Conservation (phyloP, 2,888 invertebrate genomes). For the Nesidiocoris tenuis region DNA sequence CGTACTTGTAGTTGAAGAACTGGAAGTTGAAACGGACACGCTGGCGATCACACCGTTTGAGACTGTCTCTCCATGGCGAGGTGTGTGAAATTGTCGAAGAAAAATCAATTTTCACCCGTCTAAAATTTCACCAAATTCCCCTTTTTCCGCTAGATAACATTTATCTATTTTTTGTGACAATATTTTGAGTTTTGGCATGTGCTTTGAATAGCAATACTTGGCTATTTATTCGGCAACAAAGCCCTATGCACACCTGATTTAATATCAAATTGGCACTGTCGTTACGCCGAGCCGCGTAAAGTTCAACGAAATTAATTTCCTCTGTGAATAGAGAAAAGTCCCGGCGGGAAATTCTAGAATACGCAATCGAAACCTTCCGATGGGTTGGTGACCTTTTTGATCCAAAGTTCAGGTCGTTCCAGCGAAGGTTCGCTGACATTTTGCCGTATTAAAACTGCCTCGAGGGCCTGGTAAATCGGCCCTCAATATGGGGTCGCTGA, state of each 20-base stretch:
- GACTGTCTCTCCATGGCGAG: constrained; percentile 19
- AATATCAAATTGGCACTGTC: neutral
- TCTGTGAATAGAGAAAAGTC: neutral
- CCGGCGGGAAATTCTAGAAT: neutral
- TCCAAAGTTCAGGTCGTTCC: neutral
- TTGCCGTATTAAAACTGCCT: neutral
- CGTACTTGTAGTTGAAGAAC: too few relatives aligned
- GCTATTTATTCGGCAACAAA: too few relatives aligned
- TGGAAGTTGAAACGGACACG: too few relatives aligned
- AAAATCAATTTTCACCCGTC: too few relatives aligned
- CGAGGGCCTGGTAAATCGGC: neutral
- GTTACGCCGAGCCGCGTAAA: neutral
- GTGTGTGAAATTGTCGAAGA: too few relatives aligned
- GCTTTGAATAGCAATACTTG: too few relatives aligned
- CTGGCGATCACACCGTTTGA: constrained; percentile 24
- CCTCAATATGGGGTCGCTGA: neutral
- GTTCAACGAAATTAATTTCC: neutral
- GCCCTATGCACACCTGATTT: too few relatives aligned
- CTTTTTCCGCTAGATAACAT: too few relatives aligned
- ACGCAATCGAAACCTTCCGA: neutral
- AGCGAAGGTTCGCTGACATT: neutral
- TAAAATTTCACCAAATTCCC: too few relatives aligned
- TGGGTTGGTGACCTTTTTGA: neutral
- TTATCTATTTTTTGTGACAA: too few relatives aligned
- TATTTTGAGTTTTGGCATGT: too few relatives aligned